A percentile compares a stretch with the other conserved stretches of the same genome.
Conservation (phyloP, 2,888 invertebrate genomes). For the Erebia palarica region DNA sequence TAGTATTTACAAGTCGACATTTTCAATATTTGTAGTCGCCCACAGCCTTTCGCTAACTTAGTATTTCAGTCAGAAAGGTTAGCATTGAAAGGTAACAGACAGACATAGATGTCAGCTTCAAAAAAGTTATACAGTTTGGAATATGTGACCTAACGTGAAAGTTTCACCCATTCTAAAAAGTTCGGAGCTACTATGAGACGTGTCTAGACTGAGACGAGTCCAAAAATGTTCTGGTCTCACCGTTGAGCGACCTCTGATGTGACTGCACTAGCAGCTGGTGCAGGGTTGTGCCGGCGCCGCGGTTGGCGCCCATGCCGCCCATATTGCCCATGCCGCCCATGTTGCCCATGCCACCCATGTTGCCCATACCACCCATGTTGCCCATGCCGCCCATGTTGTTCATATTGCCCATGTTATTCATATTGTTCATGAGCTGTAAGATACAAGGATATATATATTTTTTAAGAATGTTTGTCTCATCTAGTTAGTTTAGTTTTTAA, state of each 20-base stretch:
- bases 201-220: too few species aligned
- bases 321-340: constrained; percentile 45
- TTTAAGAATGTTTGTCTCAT: not conserved
- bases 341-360: constrained; percentile 40
- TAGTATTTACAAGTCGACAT: too few species aligned
- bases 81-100: too few species aligned
- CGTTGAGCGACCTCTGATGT: constrained; percentile 74
- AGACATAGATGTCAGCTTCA: too few species aligned
- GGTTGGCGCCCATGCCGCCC: constrained; percentile 49
- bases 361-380: constrained; percentile 47
- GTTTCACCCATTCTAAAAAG: too few species aligned
- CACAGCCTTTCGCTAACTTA: too few species aligned
- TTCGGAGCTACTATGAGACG: too few species aligned
- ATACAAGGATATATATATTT: not conserved
- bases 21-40: too few species aligned
- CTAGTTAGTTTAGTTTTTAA: too few species aligned
- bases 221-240: constrained; percentile 47
- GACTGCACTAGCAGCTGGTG: constrained; percentile 80
- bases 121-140: too few species aligned
- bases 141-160: too few species aligned
- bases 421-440: constrained; percentile 13
- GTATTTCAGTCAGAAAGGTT: too few species aligned
- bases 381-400: constrained; percentile 42
- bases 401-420: not conserved
- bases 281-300: constrained; percentile 71